Evolutionary conservation across 2,888 invertebrate species (phyloP).

Genomic region (Platycnemis pennipes): DNA sequence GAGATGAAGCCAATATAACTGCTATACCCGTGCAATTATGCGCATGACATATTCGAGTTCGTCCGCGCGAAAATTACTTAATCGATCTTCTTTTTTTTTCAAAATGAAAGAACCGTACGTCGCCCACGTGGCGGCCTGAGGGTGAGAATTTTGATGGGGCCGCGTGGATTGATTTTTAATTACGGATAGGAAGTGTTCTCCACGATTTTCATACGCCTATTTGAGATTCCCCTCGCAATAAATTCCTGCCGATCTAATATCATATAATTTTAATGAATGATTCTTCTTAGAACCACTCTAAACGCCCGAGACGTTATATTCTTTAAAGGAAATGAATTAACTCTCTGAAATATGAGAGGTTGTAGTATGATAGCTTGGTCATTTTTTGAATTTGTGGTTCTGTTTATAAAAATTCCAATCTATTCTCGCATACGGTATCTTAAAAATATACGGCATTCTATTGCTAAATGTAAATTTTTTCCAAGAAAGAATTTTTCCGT

Average conservation of each 20-base stretch:
- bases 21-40: not conserved
- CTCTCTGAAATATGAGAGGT: too few species aligned
- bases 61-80: not conserved
- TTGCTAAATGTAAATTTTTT: too few species aligned
- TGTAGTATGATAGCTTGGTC: too few species aligned
- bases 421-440: too few species aligned
- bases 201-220: not conserved
- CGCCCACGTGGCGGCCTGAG: not conserved
- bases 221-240: too few species aligned
- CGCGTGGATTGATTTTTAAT: not conserved
- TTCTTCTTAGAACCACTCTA: not conserved
- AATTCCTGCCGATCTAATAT: not conserved
- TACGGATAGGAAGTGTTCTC: not conserved
- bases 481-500: too few species aligned
- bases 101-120: not conserved
- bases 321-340: too few species aligned
- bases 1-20: too few species aligned
- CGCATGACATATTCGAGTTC: not conserved
- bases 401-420: too few species aligned
- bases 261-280: not conserved
- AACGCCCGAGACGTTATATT: too few species aligned
- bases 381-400: too few species aligned
- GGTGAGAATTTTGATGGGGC: not conserved
- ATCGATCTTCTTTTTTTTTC: not conserved
- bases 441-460: too few species aligned